These are phyloP conservation scores for Ceratotherium simum DNA, from an alignment of 2,113 vertebrate genomes.

Conservation along the genomic window DNA sequence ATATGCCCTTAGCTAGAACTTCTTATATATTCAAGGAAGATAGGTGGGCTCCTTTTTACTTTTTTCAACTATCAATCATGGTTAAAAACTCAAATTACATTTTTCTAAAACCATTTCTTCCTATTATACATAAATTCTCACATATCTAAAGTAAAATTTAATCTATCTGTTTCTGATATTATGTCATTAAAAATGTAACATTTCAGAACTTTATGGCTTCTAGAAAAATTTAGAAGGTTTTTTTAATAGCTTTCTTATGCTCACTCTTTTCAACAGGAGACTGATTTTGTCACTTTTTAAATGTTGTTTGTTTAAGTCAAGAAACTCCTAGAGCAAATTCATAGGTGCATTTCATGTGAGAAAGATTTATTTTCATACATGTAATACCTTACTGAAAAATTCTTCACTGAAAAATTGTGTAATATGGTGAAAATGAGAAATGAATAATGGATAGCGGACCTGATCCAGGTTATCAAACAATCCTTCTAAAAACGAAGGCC, in stretches of 20 bases:
- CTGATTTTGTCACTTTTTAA: neutral
- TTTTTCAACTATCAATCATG: neutral
- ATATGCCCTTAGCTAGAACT: neutral
- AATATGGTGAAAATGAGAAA: neutral
- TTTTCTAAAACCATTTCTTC: neutral
- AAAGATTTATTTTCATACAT: neutral
- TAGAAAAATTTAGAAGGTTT: neutral
- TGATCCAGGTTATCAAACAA: neutral
- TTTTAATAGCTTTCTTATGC: neutral
- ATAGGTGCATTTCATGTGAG: neutral
- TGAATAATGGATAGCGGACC: neutral
- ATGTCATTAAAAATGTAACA: neutral
- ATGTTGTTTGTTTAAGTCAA: neutral
- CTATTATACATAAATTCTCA: neutral
- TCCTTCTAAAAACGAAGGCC: neutral
- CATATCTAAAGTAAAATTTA: neutral
- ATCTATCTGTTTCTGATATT: neutral
- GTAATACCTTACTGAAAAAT: neutral
- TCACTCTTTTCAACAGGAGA: neutral
- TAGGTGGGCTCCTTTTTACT: neutral
- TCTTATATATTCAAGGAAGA: neutral
- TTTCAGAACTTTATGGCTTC: neutral
- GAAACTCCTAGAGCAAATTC: neutral
- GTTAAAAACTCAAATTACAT: constrained; percentile 25
- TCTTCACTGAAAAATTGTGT: neutral